phyloP scores from a whole-genome alignment of 2,113 vertebrate genomes.

The Cardinalis cardinalis region DNA sequence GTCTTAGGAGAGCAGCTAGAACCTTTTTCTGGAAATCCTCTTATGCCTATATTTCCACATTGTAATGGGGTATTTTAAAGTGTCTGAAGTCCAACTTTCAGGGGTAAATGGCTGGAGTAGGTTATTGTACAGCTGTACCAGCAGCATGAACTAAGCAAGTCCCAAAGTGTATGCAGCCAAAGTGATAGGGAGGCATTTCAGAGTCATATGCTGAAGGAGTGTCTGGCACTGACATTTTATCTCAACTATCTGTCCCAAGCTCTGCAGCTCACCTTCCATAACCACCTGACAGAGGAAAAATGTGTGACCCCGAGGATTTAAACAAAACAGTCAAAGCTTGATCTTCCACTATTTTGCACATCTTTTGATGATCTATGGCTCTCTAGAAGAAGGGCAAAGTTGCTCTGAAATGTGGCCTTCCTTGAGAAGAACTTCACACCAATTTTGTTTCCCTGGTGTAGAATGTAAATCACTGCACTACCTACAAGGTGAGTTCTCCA shows the following conservation, averaged over 20 bases:
- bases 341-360: not conserved
- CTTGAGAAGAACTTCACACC: not conserved
- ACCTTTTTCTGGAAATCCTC: not conserved
- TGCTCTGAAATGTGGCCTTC: not conserved
- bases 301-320: not conserved
- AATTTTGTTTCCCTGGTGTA: not conserved
- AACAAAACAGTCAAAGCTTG: not conserved
- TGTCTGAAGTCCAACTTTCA: not conserved
- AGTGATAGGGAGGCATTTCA: not conserved
- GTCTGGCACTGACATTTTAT: not conserved
- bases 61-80: not conserved
- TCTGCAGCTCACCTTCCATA: not conserved
- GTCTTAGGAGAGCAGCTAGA: not conserved
- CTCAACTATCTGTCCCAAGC: not conserved
- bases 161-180: not conserved
- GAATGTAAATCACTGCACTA: fast-evolving
- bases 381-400: not conserved
- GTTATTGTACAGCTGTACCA: not conserved
- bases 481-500: not conserved
- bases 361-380: not conserved
- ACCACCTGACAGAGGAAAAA: not conserved
- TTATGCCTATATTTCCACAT: not conserved
- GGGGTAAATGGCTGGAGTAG: not conserved
- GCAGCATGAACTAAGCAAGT: not conserved
- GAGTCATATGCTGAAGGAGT: not conserved